Evolutionary conservation across 2,888 invertebrate genomes (phyloP), one percentile per base, ranked within the genome.

Genomic region (Stramonita haemastoma): DNA sequence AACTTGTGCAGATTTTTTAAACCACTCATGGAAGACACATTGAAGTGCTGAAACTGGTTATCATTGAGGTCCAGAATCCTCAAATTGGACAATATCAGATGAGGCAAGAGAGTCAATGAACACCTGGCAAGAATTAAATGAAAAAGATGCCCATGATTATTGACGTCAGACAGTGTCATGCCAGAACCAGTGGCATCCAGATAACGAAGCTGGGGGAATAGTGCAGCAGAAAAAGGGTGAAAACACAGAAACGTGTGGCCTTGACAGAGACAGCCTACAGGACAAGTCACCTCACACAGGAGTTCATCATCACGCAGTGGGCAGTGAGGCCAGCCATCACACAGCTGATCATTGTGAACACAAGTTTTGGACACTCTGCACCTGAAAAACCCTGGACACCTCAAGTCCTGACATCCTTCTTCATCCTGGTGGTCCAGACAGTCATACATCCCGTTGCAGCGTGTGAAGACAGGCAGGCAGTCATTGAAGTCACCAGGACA

Each of bases 311-410:
- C 81, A 81, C 26, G 22, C 36, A 46, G 17, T 26, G 81, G 81
- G 22, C 81, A 81, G 81, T 81, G 81, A 46, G 81, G 81, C 81
- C 81, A 81, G 81, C 26, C 81, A 81, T 81, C 81, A 46, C 81
- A 81, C 81, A 81, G 81, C 2, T 81, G 81, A 22, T 81, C 81
- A 81, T 22, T 81, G 46, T 81, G 81, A 4, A 81, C 81, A 46
- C 81, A 81, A 22, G 36, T 81, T 4, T 36, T 46, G 81, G 81
- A 81, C 26, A 11, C 46, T 46, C 81, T 17, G 46, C 81, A 81
- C 19, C 46, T 36, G 46, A 81, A 81, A 36, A 81, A 81, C 22
- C 81, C 81, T 22, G 81, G 81, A 46, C 81, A 81, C 13, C 6
- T 81, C 36, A 81, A 22, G 22, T 46, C 46, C 22, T 46, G 26